Base-by-base conservation (phyloP, 2,797 vertebrate genomes). In the Acanthopagrus latus region DNA sequence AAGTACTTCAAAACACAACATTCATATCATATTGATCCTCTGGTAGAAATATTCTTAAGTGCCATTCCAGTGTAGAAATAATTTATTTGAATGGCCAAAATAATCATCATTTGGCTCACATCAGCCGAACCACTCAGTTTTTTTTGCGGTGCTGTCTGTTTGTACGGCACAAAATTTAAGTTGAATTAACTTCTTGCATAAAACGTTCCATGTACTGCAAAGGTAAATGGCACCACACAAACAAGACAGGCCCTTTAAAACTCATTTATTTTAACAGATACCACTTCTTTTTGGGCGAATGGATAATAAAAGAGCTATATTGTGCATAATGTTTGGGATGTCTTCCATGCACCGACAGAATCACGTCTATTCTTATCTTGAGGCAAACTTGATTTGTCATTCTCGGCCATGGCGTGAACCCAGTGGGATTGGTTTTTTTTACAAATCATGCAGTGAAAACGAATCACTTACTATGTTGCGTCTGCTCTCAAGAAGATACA, bases 191-290 rank as follows among this genome's bases (percentile, higher is more conserved):
- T 66, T 59, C 48, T 27, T 54, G 23, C 71, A 62, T 64, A 56
- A 77, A 86, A 78, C 12, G 17, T 46, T 62, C 56, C 46, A 58
- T 18, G 11, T 38, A 78, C 81, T 76, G 68, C 71, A 62, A 51
- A 41, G 57, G 21, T 64, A 62, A 83, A 76, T 18, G 56, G 13
- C 41, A 50, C 72, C 62, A 64, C 58, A 58, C 66, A 83, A 84
- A 78, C 76, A 80, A 29, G 14, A 69, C 1, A 2, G 50, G 47
- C 7, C 1, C 33, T 38, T 38, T 38, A 9, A 33, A 38, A 38
- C 33, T 38, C 2, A 65, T 80, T 72, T 72, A 38, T 38, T 8
- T 38, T 38, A 38, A 38, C 38, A 38, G 8, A 38, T 38, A 38
- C 38, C 38, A 38, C 38, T 38, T 38, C 9, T 10, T 8, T 38